Evolutionary conservation across 2,113 vertebrate species (phyloP), one percentile per base, ranked within the genome.

Genomic region (Cygnus buccinator): DNA sequence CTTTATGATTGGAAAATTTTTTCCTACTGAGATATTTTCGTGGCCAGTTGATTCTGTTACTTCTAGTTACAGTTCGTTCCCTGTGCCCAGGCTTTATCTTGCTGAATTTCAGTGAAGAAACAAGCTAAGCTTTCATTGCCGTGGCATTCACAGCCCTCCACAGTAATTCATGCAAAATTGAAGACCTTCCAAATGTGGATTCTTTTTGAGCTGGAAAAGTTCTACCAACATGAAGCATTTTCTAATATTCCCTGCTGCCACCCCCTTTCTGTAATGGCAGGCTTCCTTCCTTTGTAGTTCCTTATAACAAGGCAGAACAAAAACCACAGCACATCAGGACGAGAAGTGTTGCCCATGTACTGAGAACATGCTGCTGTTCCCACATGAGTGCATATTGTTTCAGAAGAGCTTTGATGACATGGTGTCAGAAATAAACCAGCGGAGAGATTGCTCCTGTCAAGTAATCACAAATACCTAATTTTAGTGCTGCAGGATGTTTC

Each of bases 381-480:
- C 95, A 88, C 33, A 39, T 52, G 88, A 94, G 66, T 17, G 61
- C 13, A 3, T 26, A 70, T 71, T 92, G 92, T 95, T 95, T 89
- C 86, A 83, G 76, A 85, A 94, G 77, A 90, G 85, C 44, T 90
- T 79, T 91, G 95, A 94, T 92, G 95, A 90, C 83, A 75, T 8
- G 73, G 83, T 92, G 90, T 87, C 94, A 95, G 88, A 95, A 94
- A 95, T 65, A 88, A 96, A 94, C 62, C 87, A 87, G 84, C 71
- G 84, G 62, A 83, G 79, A 90, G 77, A 94, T 52, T 87, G 93
- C 41, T 85, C 48, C 72, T 76, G 89, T 84, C 93, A 93, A 81
- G 80, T 63, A n/a, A 95, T 89, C 92, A 68, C 91, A 85, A 94
- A 89, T 68, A 83, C 59, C 78, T 81, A 33, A 61, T 75, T 89